phyloP scores from a whole-genome alignment of 2,888 invertebrate genomes.

The Andrena trimmerana region DNA sequence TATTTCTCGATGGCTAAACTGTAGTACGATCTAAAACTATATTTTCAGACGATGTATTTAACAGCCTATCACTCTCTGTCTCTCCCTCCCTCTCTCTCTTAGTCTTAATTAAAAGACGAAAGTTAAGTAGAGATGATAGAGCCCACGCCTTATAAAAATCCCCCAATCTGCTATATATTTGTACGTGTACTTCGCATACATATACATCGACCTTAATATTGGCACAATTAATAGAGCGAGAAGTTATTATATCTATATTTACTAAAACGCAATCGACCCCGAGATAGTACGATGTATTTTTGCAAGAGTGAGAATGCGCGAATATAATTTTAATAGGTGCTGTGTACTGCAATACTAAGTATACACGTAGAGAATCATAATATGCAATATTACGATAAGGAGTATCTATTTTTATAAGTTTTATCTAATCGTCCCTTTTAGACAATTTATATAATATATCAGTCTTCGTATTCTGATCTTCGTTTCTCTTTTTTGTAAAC shows the following conservation, averaged over 20 bases:
- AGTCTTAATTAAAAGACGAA: slow-evolving; percentile 18
- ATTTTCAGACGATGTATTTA: slow-evolving; percentile 52
- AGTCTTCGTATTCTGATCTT: slow-evolving; percentile 28
- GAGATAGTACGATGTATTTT: slow-evolving; percentile 54
- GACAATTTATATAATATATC: slow-evolving; percentile 44
- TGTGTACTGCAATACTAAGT: slow-evolving; percentile 39
- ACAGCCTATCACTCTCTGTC: slow-evolving; percentile 39
- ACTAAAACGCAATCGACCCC: slow-evolving; percentile 28
- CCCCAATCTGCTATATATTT: slow-evolving; percentile 59
- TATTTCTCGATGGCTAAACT: slow-evolving; percentile 26
- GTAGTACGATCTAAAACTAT: slow-evolving; percentile 41
- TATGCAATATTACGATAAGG: slow-evolving; percentile 50
- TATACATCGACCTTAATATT: slow-evolving; percentile 23
- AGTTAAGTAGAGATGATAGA: slow-evolving; percentile 45
- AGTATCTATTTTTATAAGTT: slow-evolving; percentile 69
- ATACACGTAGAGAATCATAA: slow-evolving; percentile 36
- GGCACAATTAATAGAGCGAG: slow-evolving; percentile 51
- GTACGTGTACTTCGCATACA: slow-evolving; percentile 26
- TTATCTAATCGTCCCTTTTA: slow-evolving; percentile 50
- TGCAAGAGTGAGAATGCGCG: slow-evolving; percentile 37
- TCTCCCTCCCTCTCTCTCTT: slow-evolving; percentile 14
- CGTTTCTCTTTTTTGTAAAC: slow-evolving; percentile 36
- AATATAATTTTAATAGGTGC: slow-evolving; percentile 52
- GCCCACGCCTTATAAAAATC: slow-evolving; percentile 56
- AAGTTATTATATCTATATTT: slow-evolving; percentile 44